These are phyloP conservation scores for Encarsia formosa DNA, from an alignment of 2,888 invertebrate species.

Conservation along the genomic window DNA sequence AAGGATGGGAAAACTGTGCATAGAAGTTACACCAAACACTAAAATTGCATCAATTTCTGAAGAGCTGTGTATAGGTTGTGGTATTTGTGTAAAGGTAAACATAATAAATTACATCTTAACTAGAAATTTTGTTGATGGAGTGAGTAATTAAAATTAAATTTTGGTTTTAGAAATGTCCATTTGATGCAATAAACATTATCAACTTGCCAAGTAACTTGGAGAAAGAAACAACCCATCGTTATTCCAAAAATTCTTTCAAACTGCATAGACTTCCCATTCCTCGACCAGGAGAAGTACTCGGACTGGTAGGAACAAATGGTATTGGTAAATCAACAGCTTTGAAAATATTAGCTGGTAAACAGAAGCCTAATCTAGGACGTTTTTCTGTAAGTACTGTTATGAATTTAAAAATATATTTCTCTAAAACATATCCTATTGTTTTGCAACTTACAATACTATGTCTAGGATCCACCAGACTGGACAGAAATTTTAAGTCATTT, in stretches of 20 bases:
- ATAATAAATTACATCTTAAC: too few species aligned
- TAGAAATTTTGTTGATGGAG: too few species aligned
- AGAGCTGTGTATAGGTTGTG: constrained; percentile 97
- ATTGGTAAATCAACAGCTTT: constrained; percentile 99
- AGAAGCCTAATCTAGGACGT: constrained; percentile 95
- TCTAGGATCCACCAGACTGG: constrained; percentile 95
- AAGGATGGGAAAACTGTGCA: constrained; percentile 98
- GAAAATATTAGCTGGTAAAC: constrained; percentile 97
- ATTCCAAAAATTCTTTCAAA: constrained; percentile 98
- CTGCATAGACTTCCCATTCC: constrained; percentile 96
- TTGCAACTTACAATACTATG: too few species aligned
- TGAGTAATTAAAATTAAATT: too few species aligned
- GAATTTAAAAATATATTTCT: too few species aligned
- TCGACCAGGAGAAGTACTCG: constrained; percentile 94
- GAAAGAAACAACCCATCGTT: constrained; percentile 96
- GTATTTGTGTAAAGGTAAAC: constrained; percentile 96
- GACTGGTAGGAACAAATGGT: constrained; percentile 98
- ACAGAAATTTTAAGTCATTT: constrained; percentile 95
- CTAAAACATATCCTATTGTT: neutral
- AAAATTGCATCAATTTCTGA: constrained; percentile 97
- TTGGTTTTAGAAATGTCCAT: constrained; percentile 97
- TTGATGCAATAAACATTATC: constrained; percentile 98
- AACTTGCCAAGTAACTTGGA: constrained; percentile 98
- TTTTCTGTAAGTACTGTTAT: constrained; percentile 79
- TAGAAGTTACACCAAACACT: constrained; percentile 92